Evolutionary conservation across 2,113 vertebrate species (phyloP), one percentile per base, ranked within the genome.

Genomic region (Syrmaticus mikado): DNA sequence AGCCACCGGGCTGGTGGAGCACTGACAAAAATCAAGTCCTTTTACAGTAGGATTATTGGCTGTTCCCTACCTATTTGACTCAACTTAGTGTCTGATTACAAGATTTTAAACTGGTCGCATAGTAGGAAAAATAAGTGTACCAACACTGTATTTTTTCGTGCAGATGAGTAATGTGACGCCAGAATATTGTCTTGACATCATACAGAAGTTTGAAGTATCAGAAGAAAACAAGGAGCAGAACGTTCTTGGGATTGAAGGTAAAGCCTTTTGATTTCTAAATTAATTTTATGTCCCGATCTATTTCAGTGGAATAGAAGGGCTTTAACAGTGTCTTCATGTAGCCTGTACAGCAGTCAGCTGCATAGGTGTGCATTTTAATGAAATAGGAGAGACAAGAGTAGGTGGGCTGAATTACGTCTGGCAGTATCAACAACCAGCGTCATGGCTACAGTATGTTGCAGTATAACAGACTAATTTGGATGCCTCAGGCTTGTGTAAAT

Each of bases 221-320:
- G 98, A 99, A 85, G 99, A 99, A 97, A 99, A 99, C 96, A 99
- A 99, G 97, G 97, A 97, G 72, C 98, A 98, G 82, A 98, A 98
- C 15, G 87, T 99, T 77, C 97, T 99, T 94, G 99, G 99, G 60
- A 98, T 99, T 88, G 99, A 99, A 98, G 99, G 99, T 99, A 98
- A 98, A 53, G 40, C 40, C 38, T 57, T 82, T 70, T 68, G 34
- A 14, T 73, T 92, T 76, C 20, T 8, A 28, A 45, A 28, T 64
- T 28, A 53, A 38, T 81, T 76, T 48, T 41, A 55, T 82, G 43
- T 27, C 20, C 78, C 30, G 38, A 8, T n/a, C 0, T 7, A 3
- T 9, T 68, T 16, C 25, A 81, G 65, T 11, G 72, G 30, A 18
- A 52, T 40, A 34, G 18, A 41, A 74, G n/a, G 38, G 11, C 82